These are phyloP conservation scores for Drosophila orosa DNA, from an alignment of 1,140 invertebrate genomes.

Conservation along the genomic window DNA sequence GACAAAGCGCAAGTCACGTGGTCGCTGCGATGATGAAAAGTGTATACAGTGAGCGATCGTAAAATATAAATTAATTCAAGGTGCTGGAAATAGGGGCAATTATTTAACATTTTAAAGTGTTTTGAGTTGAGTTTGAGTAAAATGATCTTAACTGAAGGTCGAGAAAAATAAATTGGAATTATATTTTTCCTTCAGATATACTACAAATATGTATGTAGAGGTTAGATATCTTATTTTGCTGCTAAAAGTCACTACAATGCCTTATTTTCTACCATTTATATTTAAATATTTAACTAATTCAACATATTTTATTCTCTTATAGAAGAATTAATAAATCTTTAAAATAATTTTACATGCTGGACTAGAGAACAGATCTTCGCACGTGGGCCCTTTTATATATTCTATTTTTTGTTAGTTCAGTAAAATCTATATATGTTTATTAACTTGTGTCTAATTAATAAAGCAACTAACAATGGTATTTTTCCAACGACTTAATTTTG, in stretches of 20 bases:
- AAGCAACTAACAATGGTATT: not conserved
- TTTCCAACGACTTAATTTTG: not conserved
- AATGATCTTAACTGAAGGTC: not conserved
- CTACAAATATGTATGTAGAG: too few species aligned
- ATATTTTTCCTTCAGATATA: not conserved
- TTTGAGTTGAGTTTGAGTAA: not conserved
- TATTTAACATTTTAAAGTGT: constrained; percentile 6
- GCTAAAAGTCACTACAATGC: not conserved
- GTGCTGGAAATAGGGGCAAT: constrained; percentile 9
- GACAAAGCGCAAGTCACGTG: constrained; percentile 35
- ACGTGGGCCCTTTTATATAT: not conserved
- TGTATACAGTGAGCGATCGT: constrained; percentile 22
- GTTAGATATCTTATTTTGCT: too few species aligned
- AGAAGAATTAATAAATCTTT: not conserved
- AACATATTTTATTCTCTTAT: not conserved
- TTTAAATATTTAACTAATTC: not conserved
- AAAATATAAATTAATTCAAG: constrained; percentile 26
- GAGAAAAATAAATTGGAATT: not conserved
- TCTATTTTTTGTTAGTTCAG: not conserved
- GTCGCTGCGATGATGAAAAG: constrained; percentile 19
- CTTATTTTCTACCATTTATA: not conserved
- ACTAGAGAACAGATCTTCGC: not conserved
- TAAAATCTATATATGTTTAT: constrained; percentile 1
- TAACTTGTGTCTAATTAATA: not conserved
- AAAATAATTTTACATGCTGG: not conserved